These are phyloP conservation scores for Paramisgurnus dabryanus DNA, from an alignment of 2,113 vertebrate genomes.

Conservation along the genomic window DNA sequence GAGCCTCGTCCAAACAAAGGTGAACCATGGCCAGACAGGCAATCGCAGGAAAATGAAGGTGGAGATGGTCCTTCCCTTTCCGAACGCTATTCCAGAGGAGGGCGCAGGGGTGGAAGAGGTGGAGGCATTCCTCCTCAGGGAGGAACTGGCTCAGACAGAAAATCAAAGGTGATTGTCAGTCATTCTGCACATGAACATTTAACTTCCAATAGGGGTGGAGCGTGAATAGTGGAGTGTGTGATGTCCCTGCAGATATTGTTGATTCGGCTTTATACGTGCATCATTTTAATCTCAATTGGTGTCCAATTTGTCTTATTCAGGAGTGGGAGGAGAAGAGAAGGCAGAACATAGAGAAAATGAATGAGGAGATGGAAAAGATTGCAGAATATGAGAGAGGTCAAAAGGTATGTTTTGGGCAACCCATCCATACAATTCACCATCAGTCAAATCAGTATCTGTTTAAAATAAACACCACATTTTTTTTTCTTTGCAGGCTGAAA, in stretches of 20 bases:
- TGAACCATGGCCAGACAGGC: constrained; percentile 32
- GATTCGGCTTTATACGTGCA: not conserved
- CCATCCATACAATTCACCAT: not conserved
- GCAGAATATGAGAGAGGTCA: constrained; percentile 87
- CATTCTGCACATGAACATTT: not conserved
- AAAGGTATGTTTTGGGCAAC: constrained; percentile 68
- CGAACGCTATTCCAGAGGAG: constrained; percentile 48
- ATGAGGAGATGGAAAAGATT: constrained; percentile 92
- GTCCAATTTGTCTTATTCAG: constrained; percentile 62
- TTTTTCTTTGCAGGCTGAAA: constrained; percentile 66
- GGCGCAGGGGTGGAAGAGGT: constrained; percentile 44
- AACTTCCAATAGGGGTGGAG: no score
- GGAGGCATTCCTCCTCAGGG: constrained; percentile 32
- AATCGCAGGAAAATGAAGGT: constrained; percentile 55
- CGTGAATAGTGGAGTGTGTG: no score
- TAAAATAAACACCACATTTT: not conserved
- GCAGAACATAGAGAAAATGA: constrained; percentile 93
- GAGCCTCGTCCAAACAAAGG: constrained; percentile 50
- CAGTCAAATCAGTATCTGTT: no score
- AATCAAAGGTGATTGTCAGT: constrained; percentile 69
- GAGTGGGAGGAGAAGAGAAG: constrained; percentile 91
- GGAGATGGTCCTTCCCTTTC: constrained; percentile 57
- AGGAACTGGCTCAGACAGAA: constrained; percentile 66
- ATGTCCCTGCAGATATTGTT: not conserved
- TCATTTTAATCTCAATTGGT: not conserved